phyloP scores from a whole-genome alignment of 2,888 invertebrate genomes.

The Clivina fossor region DNA sequence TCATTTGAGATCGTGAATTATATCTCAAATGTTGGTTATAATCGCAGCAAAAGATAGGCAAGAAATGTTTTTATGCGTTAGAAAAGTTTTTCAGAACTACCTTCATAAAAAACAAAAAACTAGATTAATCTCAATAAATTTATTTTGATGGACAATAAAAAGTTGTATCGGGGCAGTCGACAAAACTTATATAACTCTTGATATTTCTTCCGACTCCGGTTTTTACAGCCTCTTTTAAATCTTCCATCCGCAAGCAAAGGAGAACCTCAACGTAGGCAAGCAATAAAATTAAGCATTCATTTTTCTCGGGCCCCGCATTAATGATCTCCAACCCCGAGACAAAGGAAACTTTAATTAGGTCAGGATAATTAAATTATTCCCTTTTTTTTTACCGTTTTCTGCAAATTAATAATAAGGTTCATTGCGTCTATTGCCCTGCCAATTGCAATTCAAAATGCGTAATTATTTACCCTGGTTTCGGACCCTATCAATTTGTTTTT shows the following conservation, averaged over 20 bases:
- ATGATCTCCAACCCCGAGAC: conserved; percentile 16
- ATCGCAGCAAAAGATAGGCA: background rate
- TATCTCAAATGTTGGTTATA: conserved; percentile 4
- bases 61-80: background rate
- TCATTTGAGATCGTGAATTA: background rate
- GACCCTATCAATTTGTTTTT: conserved; percentile 1
- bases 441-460: conserved; percentile 2
- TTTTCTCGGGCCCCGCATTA: conserved; percentile 22
- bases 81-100: background rate
- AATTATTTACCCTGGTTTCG: background rate
- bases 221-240: conserved; percentile 12
- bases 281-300: conserved; percentile 25
- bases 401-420: conserved; percentile 23
- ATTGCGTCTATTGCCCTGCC: conserved; percentile 15
- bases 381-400: conserved; percentile 17
- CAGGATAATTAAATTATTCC: conserved; percentile 31
- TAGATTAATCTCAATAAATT: conserved; percentile 19
- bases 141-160: conserved; percentile 23
- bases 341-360: conserved; percentile 29
- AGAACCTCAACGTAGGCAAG: conserved; percentile 2
- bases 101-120: conserved; percentile 13
- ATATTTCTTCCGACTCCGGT: too few species aligned
- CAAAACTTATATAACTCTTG: too few species aligned
- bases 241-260: conserved; percentile 4
- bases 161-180: conserved; percentile 9